Percentiles rank a stretch among this genome's conserved stretches.
phyloP scores from a whole-genome alignment of 2,113 vertebrate genomes.

The Oreamnos americanus region DNA sequence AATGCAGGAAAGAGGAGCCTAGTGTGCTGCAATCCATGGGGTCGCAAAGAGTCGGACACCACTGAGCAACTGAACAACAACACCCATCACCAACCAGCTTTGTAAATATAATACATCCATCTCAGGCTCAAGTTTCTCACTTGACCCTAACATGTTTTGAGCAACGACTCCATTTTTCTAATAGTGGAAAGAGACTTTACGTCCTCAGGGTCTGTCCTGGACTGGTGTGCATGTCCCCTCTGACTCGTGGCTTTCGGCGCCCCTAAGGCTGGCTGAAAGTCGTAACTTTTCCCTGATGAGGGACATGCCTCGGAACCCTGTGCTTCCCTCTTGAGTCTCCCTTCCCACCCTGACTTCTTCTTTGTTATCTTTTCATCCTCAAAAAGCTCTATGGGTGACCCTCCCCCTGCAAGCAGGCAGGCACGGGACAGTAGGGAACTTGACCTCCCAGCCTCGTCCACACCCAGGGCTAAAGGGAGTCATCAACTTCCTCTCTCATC shows the following conservation, averaged over 20 bases:
- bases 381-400: not conserved
- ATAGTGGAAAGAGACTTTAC: not conserved
- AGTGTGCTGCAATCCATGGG: not conserved
- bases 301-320: not conserved
- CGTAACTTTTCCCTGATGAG: not conserved
- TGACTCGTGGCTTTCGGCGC: not conserved
- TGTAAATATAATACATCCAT: not conserved
- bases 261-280: not conserved
- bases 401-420: not conserved
- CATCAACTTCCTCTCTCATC: not conserved
- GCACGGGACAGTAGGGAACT: not conserved
- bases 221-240: not conserved
- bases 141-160: not conserved
- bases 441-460: not conserved
- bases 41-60: not conserved
- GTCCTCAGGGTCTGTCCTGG: not conserved
- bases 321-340: not conserved
- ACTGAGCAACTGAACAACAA: fast-evolving
- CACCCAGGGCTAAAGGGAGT: not conserved
- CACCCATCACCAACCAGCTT: not conserved
- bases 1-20: not conserved
- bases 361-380: not conserved
- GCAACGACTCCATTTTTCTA: not conserved
- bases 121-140: not conserved
- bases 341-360: not conserved